Conservation (phyloP, 2,888 invertebrate species). For the Patella ulyssiponensis region DNA sequence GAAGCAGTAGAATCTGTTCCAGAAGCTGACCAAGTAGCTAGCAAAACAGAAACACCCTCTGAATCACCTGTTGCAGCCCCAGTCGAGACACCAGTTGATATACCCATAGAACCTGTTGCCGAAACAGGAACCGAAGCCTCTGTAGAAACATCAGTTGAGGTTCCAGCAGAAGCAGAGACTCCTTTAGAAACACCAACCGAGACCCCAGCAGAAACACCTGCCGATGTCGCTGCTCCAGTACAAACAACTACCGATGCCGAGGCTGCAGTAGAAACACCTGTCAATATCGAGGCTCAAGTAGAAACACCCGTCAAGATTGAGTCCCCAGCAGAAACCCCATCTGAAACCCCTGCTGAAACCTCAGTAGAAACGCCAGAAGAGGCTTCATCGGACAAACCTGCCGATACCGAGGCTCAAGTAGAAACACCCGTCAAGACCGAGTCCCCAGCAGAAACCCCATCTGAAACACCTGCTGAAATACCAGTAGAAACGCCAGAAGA, state of each 20-base stretch:
- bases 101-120: neutral
- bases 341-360: neutral
- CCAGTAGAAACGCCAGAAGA: neutral
- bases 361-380: neutral
- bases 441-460: neutral
- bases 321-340: neutral
- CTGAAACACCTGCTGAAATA: neutral
- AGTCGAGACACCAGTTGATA: neutral
- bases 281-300: neutral
- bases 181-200: neutral
- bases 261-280: neutral
- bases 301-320: neutral
- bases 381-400: neutral
- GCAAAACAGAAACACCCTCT: neutral
- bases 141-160: neutral
- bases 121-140: neutral
- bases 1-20: neutral
- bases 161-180: neutral
- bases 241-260: neutral
- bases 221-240: neutral
- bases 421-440: neutral
- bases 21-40: neutral
- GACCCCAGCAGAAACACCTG: neutral
- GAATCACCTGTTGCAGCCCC: neutral
- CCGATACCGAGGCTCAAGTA: neutral